Evolutionary conservation across 2,888 invertebrate genomes (phyloP).

Genomic region (Cheilosia vulpina): DNA sequence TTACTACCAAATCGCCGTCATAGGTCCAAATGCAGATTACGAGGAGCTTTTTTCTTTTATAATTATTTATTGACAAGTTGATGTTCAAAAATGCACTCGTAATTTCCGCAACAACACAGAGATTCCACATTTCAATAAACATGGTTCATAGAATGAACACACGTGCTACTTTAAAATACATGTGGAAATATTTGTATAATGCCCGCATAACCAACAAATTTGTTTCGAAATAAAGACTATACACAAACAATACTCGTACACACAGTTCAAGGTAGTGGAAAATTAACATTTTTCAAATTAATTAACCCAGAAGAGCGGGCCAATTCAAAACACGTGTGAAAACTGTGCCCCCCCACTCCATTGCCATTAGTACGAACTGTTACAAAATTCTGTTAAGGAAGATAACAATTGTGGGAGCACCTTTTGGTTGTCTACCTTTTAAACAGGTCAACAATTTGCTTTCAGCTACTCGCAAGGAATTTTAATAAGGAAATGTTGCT

Average conservation of each 20-base stretch:
- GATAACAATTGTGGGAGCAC: constrained; percentile 15
- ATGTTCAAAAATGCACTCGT: not conserved
- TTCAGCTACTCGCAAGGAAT: constrained; percentile 38
- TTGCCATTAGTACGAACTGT: not conserved
- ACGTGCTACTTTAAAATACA: too few relatives aligned
- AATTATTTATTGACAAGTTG: not conserved
- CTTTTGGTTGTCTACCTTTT: not conserved
- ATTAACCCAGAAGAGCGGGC: not conserved
- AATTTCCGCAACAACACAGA: too few relatives aligned
- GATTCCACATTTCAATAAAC: too few relatives aligned
- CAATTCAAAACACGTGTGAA: constrained; percentile 3
- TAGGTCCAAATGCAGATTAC: not conserved
- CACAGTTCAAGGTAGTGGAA: not conserved
- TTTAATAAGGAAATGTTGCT: constrained; percentile 50
- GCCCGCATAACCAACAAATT: too few relatives aligned
- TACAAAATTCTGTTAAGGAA: constrained; percentile 8
- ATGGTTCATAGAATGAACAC: too few relatives aligned
- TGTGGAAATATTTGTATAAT: too few relatives aligned
- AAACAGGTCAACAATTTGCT: constrained; percentile 51
- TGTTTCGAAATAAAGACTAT: too few relatives aligned
- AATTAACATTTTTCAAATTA: not conserved
- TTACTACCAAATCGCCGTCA: not conserved
- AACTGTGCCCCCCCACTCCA: not conserved
- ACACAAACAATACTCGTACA: not conserved
- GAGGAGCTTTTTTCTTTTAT: not conserved